Percentiles rank a stretch among this genome's conserved stretches.
Evolutionary conservation across 2,113 vertebrate genomes (phyloP).

Genomic region (Zootoca vivipara): DNA sequence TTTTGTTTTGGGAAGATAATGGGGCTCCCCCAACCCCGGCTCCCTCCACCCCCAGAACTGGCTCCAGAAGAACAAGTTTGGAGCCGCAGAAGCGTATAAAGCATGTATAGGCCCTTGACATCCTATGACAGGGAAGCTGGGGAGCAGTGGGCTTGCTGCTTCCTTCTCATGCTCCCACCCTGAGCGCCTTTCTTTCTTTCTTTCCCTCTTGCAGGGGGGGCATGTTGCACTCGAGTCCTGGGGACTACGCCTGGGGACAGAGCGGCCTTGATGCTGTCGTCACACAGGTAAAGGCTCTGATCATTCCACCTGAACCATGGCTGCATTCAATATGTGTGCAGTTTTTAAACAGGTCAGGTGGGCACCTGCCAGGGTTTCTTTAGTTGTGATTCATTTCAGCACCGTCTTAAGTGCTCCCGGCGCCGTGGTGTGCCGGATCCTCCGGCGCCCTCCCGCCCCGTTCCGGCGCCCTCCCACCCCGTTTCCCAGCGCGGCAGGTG

Average conservation of each 20-base stretch:
- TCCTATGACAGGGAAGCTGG: neutral
- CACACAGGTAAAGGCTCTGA: conserved; percentile 86
- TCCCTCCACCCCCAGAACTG: no score
- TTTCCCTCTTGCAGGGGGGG: conserved; percentile 82
- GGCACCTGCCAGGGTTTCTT: no score
- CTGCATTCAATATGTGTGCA: no score
- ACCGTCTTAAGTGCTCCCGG: no score
- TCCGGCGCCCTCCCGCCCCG: no score
- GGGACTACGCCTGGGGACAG: conserved; percentile 97
- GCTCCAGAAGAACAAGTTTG: neutral
- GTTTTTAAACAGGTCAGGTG: no score
- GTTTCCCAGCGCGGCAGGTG: no score
- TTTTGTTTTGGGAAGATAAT: neutral
- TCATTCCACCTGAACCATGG: no score
- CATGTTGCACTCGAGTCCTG: conserved; percentile 96
- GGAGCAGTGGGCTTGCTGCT: neutral
- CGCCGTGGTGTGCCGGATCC: no score
- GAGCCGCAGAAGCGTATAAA: neutral
- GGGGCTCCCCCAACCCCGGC: neutral
- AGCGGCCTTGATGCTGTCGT: conserved; percentile 95
- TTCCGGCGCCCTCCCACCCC: no score
- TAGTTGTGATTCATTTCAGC: no score
- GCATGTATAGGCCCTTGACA: neutral
- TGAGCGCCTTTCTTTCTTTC: neutral
- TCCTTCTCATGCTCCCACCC: neutral